These are phyloP conservation scores for Tineola bisselliella DNA, from an alignment of 2,888 invertebrate genomes.

Conservation along the genomic window DNA sequence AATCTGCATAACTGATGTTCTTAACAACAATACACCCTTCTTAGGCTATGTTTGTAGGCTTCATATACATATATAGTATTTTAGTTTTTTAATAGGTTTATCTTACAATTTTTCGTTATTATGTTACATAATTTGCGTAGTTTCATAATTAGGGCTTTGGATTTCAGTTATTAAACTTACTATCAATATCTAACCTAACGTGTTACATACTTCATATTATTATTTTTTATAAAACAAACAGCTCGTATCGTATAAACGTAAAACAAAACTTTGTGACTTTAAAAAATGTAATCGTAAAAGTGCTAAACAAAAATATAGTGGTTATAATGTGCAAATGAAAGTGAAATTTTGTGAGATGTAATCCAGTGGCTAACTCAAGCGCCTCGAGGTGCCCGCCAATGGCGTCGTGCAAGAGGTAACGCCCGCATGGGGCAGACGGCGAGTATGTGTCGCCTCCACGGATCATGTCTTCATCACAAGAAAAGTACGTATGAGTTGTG, in stretches of 20 bases:
- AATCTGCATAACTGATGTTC: constrained; percentile 43
- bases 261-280: too few relatives aligned
- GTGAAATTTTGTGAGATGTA: constrained; percentile 27
- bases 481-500: constrained; percentile 69
- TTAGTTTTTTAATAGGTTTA: too few relatives aligned
- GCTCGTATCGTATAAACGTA: not conserved
- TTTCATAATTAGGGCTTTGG: too few relatives aligned
- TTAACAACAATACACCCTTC: not conserved
- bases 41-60: not conserved
- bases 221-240: not conserved
- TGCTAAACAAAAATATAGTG: not conserved
- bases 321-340: not conserved
- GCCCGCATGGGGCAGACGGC: constrained; percentile 81
- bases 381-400: constrained; percentile 32
- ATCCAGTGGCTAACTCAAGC: constrained; percentile 25
- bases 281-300: not conserved
- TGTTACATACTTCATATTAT: not conserved
- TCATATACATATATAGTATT: not conserved
- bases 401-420: constrained; percentile 55
- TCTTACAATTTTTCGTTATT: too few relatives aligned
- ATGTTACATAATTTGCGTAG: too few relatives aligned
- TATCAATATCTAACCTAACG: not conserved
- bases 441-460: constrained; percentile 84
- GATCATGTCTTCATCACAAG: constrained; percentile 78
- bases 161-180: too few relatives aligned